These are phyloP conservation scores for Micrasema minimum DNA, from an alignment of 1,140 invertebrate species.

Conservation along the genomic window DNA sequence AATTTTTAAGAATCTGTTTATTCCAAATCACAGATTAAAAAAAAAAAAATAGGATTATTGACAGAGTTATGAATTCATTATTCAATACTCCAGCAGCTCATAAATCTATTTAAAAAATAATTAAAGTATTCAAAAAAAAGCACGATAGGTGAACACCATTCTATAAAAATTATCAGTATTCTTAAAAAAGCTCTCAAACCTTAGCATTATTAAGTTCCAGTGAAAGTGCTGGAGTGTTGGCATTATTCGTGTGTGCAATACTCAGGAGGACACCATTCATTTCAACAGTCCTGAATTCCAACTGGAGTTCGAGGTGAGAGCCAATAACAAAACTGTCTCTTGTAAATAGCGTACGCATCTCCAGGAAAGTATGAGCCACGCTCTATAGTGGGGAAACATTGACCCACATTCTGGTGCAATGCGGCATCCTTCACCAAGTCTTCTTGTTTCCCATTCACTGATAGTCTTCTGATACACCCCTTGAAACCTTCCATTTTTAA, in stretches of 20 bases:
- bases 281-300: constrained; percentile 88
- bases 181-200: no score
- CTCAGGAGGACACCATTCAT: constrained; percentile 83
- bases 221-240: constrained; percentile 74
- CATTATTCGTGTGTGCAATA: constrained; percentile 70
- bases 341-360: constrained; percentile 83
- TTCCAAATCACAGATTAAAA: no score
- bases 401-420: constrained; percentile 78
- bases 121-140: no score
- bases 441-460: constrained; percentile 78
- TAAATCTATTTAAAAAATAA: no score
- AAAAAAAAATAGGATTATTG: no score
- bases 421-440: constrained; percentile 79
- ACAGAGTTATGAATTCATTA: no score
- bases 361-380: constrained; percentile 87
- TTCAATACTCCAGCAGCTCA: no score
- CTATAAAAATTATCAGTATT: no score
- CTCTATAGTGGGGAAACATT: constrained; percentile 89
- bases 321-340: constrained; percentile 67
- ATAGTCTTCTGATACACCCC: constrained; percentile 83
- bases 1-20: no score
- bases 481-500: constrained; percentile 79
- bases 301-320: constrained; percentile 74
- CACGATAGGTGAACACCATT: no score
- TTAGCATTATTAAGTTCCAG: constrained; percentile 82